Conservation (phyloP, 2,113 vertebrate genomes). For the Pipra filicauda region DNA sequence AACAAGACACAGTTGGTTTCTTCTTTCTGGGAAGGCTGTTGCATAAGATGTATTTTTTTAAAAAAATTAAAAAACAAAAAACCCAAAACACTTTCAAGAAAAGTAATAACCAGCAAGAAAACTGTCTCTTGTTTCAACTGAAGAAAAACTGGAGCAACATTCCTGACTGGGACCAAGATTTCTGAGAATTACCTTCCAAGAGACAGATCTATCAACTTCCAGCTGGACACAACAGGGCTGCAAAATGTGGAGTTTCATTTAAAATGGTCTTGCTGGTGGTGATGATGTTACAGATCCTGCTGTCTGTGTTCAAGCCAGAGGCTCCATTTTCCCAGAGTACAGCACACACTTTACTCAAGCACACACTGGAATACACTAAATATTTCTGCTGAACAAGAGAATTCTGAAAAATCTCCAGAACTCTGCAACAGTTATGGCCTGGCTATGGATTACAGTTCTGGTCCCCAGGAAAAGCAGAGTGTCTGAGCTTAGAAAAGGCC, state of each 20-base stretch:
- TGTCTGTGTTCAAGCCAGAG: not conserved
- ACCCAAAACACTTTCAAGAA: not conserved
- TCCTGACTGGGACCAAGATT: not conserved
- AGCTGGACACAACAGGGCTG: not conserved
- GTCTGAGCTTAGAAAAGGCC: not conserved
- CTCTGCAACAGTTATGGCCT: not conserved
- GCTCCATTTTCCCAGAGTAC: not conserved
- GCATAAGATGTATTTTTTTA: not conserved
- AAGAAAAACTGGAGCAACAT: not conserved
- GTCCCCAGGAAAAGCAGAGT: not conserved
- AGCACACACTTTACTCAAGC: not conserved
- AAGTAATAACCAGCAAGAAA: not conserved
- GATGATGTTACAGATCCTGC: not conserved
- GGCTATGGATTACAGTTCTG: not conserved
- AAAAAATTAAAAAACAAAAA: not conserved
- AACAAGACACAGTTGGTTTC: slow-evolving; percentile 25
- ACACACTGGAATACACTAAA: not conserved
- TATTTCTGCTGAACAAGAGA: not conserved
- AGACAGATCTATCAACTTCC: not conserved
- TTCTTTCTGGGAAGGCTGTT: not conserved
- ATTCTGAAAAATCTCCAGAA: not conserved
- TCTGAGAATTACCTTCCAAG: not conserved
- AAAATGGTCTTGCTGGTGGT: not conserved
- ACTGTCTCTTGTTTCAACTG: not conserved
- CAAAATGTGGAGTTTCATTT: not conserved